phyloP scores from a whole-genome alignment of 2,113 vertebrate genomes.

The Dissostichus mawsoni region DNA sequence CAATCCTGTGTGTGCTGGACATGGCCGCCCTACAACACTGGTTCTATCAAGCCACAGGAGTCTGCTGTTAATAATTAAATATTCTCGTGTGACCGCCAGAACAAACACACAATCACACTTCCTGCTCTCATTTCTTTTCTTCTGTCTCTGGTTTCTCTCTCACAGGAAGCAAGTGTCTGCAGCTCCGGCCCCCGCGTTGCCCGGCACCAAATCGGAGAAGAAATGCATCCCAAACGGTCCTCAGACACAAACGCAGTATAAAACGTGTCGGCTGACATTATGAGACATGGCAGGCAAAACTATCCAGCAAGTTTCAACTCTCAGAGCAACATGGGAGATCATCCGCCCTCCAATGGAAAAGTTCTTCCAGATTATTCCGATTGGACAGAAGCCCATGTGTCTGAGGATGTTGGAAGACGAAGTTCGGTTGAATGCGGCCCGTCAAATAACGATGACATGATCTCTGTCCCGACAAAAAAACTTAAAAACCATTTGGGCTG shows the following conservation, averaged over 20 bases:
- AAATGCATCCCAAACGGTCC: slow-evolving; percentile 71
- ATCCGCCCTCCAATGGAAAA: neutral
- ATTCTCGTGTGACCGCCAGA: slow-evolving; percentile 25
- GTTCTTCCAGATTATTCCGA: slow-evolving; percentile 1
- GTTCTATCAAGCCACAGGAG: slow-evolving; percentile 42
- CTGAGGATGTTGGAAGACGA: slow-evolving; percentile 8
- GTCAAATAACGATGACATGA: slow-evolving; percentile 2
- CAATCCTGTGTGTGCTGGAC: slow-evolving; percentile 3
- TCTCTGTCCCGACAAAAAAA: neutral
- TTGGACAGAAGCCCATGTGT: neutral
- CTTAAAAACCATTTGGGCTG: neutral
- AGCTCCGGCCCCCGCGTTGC: slow-evolving; percentile 54
- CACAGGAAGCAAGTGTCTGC: slow-evolving; percentile 77
- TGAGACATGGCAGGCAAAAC: neutral
- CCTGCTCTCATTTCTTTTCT: slow-evolving; percentile 55
- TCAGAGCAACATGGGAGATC: slow-evolving; percentile 10
- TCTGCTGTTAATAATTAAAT: slow-evolving; percentile 60
- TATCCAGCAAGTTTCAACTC: neutral
- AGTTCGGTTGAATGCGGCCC: neutral
- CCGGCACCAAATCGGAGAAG: slow-evolving; percentile 66
- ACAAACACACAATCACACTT: slow-evolving; percentile 59
- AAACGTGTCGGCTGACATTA: slow-evolving; percentile 78
- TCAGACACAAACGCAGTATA: slow-evolving; percentile 75
- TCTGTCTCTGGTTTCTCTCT: slow-evolving; percentile 45
- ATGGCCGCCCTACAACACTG: slow-evolving; percentile 2